Base-by-base conservation (phyloP, 1,140 invertebrate genomes). In the Meloidogyne exigua region DNA sequence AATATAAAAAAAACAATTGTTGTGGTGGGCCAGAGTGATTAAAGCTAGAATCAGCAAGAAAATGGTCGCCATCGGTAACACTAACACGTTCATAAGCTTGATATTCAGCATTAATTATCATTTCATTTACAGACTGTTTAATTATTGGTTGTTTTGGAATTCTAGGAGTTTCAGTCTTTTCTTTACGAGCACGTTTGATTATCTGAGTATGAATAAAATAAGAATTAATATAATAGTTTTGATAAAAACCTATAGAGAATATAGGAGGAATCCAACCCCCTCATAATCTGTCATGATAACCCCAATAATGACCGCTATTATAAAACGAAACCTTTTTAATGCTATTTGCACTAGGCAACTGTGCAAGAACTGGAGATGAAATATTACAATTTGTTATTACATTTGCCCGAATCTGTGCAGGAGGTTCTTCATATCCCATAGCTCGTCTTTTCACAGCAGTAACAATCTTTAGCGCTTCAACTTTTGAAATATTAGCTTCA, bases 261-360 rank as follows among this genome's bases (percentile, higher is more conserved):
- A 10, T 9, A 32, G 28, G 28, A n/a, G 2, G 7, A 32, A 39
- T 39, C 36, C 36, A 39, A 10, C 4, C 36, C 28, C 28, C 7
- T 32, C 28, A n/a, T n/a, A n/a, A n/a, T n/a, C n/a, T n/a, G n/a
- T n/a, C n/a, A n/a, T n/a, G n/a, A 32, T 32, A 3, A 32, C 7
- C 28, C 28, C 28, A 32, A 32, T 32, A 32, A 2, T 32, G 2
- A 32, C n/a, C n/a, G 7, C 7, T 32, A 32, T 32, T 7, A 7
- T 39, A 39, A 39, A 39, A 39, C 10, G 9, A 57, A 69, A 69
- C 68, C 68, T 69, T 25, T 28, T 69, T 69, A 26, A 69, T 69
- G 11, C 23, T 49, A 32, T 69, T 25, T 0, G 68, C 21, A 69
- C 68, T 69, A 10, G 68, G 68, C 68, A 69, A 42, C 28, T 69